Base-by-base conservation (phyloP, 1,140 invertebrate species). In the Himalopsyche phryganea region DNA sequence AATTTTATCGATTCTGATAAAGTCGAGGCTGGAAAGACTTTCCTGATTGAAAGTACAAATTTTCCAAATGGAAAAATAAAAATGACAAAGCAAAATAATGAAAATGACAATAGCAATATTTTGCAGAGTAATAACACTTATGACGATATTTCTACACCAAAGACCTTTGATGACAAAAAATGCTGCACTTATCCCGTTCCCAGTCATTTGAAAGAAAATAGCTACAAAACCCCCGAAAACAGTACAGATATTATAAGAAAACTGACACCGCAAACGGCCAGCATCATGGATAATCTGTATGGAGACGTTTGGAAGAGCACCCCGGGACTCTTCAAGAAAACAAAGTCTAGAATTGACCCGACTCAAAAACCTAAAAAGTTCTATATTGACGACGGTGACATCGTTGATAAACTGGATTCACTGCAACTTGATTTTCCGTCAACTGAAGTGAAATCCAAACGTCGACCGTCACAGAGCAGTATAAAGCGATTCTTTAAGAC, bases 291-390 rank as follows among this genome's bases (percentile, higher is more conserved):
- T 17, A 35, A 55, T 56, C 18, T 63, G 10, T 63, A 63, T 17
- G 61, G 61, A 18, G 19, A 59, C 18, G 50, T 63, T 3, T 63
- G 61, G 61, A 63, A 41, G 52, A 50, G 36, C 23, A 63, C 61
- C 9, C 61, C 61, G 6, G 61, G 61, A 47, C 23, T 63, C 14
- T 59, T 63, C 41, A 59, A 63, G 38, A 63, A 63, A 20, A 48
- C 33, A 1, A 45, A 33, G 17, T 33, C 46, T 58, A 7, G 35
- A 18, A 55, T 32, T 18, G 19, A 53, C 5, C 11, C 41, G n/a
- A 50, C n/a, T 5, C 36, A 53, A 41, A 38, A 33, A 41, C 3
- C 5, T 13, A 3, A 13, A 14, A n/a, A 49, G 11, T 19, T 51
- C 33, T 28, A 42, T 45, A 0, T 23, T 15, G 33, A 55, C 35